These are phyloP conservation scores for Emys orbicularis DNA, from an alignment of 2,797 vertebrate species.

Conservation along the genomic window DNA sequence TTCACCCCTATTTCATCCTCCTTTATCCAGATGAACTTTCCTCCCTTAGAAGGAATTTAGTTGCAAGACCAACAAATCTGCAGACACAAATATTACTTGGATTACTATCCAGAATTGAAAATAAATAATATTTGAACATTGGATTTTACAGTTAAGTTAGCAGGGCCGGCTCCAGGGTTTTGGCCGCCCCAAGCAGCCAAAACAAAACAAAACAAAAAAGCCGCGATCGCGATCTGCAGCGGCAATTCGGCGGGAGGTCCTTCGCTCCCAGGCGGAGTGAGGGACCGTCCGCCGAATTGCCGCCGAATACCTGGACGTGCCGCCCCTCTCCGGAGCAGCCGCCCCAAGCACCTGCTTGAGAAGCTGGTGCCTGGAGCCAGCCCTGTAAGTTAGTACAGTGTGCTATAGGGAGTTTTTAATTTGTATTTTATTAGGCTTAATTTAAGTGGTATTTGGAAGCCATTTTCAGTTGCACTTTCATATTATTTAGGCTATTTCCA, in stretches of 20 bases:
- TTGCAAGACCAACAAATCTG: background rate
- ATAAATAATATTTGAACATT: background rate
- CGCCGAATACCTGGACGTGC: too few species aligned
- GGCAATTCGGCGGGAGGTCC: too few species aligned
- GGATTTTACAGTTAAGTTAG: conserved; percentile 1
- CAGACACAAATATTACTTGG: background rate
- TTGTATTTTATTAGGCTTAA: conserved; percentile 53
- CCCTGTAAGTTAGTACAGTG: background rate
- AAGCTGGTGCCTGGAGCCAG: too few species aligned
- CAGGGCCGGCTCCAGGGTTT: too few species aligned
- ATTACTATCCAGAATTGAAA: background rate
- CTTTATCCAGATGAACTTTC: background rate
- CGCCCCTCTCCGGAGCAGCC: too few species aligned
- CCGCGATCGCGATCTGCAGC: too few species aligned
- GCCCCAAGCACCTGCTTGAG: too few species aligned
- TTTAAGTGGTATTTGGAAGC: conserved; percentile 2
- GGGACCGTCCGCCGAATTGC: too few species aligned
- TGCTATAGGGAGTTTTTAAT: background rate
- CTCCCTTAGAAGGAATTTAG: background rate
- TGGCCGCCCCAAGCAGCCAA: too few species aligned
- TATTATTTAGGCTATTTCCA: conserved; percentile 40
- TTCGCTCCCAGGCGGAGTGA: too few species aligned
- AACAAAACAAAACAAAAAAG: too few species aligned
- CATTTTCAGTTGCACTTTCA: conserved; percentile 18
- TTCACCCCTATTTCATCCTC: background rate